Base-by-base conservation (phyloP, 2,797 vertebrate species). In the Fringilla coelebs region DNA sequence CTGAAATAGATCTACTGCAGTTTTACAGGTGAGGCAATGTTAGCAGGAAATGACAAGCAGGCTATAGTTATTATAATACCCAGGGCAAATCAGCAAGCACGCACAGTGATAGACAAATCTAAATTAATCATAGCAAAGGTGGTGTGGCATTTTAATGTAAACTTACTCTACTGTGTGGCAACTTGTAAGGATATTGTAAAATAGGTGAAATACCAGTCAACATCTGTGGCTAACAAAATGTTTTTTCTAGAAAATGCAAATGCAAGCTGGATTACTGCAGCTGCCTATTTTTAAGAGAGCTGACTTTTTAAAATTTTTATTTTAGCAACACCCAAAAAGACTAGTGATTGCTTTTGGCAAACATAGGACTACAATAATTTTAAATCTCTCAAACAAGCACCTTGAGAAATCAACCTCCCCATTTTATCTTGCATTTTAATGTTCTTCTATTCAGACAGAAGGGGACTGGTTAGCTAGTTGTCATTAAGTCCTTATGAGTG, bases 81-180 rank as follows among this genome's bases (percentile, higher is more conserved):
- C 96, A 97, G 97, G 97, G 97, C 97, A 97, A 97, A 96, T 97
- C 97, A 97, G 97, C 96, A 89, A 95, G 94, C 94, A 81, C 90
- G 94, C 90, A 95, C 94, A 95, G 96, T 96, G 97, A 98, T 96
- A 97, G 98, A 97, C 96, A 97, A 97, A 97, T 95, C 93, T 97
- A 97, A 98, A 98, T 98, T 98, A 98, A 97, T 92, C 96, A 95
- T 93, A 67, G 89, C 93, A 91, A 96, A 75, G 76, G 92, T 66
- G 58, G 92, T 95, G 79, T 93, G 93, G 97, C 96, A 97, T 98
- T 98, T 96, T 97, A 97, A 97, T 97, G 95, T 93, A 96, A 97
- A 96, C 93, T 97, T 94, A 62, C 79, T 73, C 72, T 81, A 77
- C 77, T 54, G 88, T 61, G 92, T 9, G 31, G 86, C 95, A 97